phyloP scores from a whole-genome alignment of 2,113 vertebrate species.

The Thamnophis sirtalis region DNA sequence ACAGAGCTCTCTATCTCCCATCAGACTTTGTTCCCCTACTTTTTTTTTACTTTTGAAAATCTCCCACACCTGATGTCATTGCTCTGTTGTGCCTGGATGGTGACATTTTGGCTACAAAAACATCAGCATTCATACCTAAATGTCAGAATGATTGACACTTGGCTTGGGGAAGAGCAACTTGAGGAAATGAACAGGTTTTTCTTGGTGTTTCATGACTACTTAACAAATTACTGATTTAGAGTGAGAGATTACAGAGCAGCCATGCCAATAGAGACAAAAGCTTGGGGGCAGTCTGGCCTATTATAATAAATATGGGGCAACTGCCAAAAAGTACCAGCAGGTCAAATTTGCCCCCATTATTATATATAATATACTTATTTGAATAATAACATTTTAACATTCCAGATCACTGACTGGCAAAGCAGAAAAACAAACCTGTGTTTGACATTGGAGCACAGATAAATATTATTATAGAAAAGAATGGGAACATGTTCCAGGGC shows the following conservation, averaged over 20 bases:
- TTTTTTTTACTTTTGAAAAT: neutral
- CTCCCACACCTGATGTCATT: too few species aligned
- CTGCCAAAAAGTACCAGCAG: neutral
- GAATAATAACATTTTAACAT: neutral
- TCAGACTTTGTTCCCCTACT: too few species aligned
- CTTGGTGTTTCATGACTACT: neutral
- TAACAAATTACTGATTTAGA: neutral
- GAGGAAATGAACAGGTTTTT: neutral
- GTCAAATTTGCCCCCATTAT: neutral
- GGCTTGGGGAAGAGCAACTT: neutral
- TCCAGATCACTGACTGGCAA: neutral
- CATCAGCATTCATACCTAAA: neutral
- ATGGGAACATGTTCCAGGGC: neutral
- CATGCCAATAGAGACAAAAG: neutral
- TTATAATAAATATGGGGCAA: neutral
- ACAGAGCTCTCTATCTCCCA: neutral
- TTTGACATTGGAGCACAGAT: neutral
- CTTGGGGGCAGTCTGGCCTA: neutral
- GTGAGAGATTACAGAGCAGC: neutral
- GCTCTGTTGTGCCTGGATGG: neutral
- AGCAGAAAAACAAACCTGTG: neutral
- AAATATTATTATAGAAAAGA: neutral
- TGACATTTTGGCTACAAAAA: neutral
- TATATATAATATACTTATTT: neutral
- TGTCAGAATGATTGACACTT: neutral